Evolutionary conservation across 1,140 invertebrate species (phyloP).

Genomic region (Drosophila pseudoobscura): DNA sequence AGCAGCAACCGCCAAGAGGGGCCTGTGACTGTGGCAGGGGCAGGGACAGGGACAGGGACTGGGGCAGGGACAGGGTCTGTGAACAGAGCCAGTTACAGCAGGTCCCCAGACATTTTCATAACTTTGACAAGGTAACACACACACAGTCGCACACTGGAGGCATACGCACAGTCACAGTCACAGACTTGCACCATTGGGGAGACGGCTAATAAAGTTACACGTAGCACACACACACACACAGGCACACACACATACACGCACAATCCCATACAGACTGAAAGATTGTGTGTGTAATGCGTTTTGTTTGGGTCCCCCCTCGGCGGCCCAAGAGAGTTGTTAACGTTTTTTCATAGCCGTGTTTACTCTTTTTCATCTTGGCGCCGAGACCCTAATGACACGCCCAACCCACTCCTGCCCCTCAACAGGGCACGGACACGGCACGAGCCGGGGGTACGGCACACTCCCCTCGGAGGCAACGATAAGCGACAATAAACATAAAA

Average conservation of each 20-base stretch:
- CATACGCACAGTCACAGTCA: not conserved
- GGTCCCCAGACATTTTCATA: slow-evolving; percentile 68
- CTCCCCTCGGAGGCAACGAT: slow-evolving; percentile 42
- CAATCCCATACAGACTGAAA: slow-evolving; percentile 32
- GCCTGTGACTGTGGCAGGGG: no score
- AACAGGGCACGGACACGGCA: no score
- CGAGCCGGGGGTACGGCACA: no score
- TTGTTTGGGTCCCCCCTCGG: slow-evolving; percentile 22
- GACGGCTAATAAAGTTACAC: slow-evolving; percentile 2
- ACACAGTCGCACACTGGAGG: slow-evolving; percentile 38
- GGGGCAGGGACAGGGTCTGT: not conserved
- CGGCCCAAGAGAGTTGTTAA: slow-evolving; percentile 77
- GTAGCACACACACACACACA: slow-evolving; percentile 6
- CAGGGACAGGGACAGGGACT: not conserved
- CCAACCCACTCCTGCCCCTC: slow-evolving; percentile 18
- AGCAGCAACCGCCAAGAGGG: not conserved
- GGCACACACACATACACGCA: slow-evolving; percentile 13
- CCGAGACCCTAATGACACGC: slow-evolving; percentile 71
- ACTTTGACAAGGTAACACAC: slow-evolving; percentile 75
- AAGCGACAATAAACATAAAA: slow-evolving; percentile 81
- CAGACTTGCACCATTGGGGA: no score
- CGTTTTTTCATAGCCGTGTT: slow-evolving; percentile 77
- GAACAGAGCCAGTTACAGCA: slow-evolving; percentile 3
- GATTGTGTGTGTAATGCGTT: slow-evolving; percentile 62
- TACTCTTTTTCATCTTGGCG: slow-evolving; percentile 79